Conservation (phyloP, 2,888 invertebrate species). For the Masnerella sp. region DNA sequence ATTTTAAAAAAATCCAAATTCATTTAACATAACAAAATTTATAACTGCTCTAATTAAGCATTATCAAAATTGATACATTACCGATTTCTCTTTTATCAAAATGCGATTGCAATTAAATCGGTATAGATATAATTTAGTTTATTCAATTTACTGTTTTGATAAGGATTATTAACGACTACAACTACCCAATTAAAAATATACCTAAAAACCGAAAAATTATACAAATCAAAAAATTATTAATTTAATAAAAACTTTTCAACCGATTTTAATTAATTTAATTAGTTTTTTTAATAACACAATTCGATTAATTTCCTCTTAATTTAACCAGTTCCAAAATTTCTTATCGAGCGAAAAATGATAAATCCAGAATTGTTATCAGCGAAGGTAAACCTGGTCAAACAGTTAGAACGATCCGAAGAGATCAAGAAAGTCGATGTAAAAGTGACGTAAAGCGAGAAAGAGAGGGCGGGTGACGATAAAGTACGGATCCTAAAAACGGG, state of each 20-base stretch:
- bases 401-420: conserved; percentile 7
- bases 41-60: neutral
- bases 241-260: too few species aligned
- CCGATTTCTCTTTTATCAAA: neutral
- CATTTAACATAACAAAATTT: neutral
- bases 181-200: too few species aligned
- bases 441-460: conserved; percentile 45
- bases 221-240: too few species aligned
- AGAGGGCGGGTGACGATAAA: conserved; percentile 48
- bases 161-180: neutral
- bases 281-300: too few species aligned
- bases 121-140: too few species aligned
- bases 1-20: neutral
- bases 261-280: too few species aligned
- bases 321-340: too few species aligned
- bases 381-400: too few species aligned
- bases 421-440: conserved; percentile 38
- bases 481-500: conserved; percentile 29
- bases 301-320: too few species aligned
- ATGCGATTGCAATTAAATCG: too few species aligned
- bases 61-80: neutral
- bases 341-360: neutral
- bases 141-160: neutral
- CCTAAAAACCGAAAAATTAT: too few species aligned
- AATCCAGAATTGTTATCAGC: too few species aligned